These are phyloP conservation scores for Hyles vespertilio DNA, from an alignment of 1,140 invertebrate species.

Conservation along the genomic window DNA sequence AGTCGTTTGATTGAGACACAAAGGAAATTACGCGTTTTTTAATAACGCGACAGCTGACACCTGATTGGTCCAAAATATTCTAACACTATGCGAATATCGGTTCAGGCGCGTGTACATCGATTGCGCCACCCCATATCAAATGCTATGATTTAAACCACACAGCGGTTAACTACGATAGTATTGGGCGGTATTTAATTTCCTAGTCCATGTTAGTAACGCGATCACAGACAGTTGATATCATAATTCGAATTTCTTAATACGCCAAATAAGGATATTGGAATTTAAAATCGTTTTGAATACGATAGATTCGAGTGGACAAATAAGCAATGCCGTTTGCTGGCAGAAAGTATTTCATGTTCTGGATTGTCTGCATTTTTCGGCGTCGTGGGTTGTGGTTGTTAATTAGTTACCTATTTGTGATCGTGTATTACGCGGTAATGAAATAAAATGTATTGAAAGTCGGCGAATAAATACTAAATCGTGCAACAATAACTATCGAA, in stretches of 20 bases:
- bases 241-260: constrained; percentile 37
- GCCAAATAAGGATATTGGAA: constrained; percentile 9
- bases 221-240: constrained; percentile 45
- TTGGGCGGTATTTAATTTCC: constrained; percentile 47
- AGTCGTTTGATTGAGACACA: no score
- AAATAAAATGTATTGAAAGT: no score
- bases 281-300: constrained; percentile 10
- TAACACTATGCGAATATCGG: constrained; percentile 24
- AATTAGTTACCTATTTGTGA: no score
- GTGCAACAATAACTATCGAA: no score
- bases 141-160: constrained; percentile 47
- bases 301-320: constrained; percentile 5
- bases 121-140: constrained; percentile 44
- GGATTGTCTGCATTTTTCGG: no score
- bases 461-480: no score
- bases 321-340: no score
- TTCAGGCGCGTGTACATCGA: constrained; percentile 17
- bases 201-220: constrained; percentile 47
- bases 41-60: constrained; percentile 8
- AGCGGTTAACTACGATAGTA: constrained; percentile 36
- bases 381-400: no score
- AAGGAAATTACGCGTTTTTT: neutral
- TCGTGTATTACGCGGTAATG: no score
- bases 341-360: no score
- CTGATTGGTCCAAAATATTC: constrained; percentile 20